A percentile compares a stretch with the other conserved stretches of the same genome.
Evolutionary conservation across 2,113 vertebrate genomes (phyloP).

Genomic region (Echinops telfairi): DNA sequence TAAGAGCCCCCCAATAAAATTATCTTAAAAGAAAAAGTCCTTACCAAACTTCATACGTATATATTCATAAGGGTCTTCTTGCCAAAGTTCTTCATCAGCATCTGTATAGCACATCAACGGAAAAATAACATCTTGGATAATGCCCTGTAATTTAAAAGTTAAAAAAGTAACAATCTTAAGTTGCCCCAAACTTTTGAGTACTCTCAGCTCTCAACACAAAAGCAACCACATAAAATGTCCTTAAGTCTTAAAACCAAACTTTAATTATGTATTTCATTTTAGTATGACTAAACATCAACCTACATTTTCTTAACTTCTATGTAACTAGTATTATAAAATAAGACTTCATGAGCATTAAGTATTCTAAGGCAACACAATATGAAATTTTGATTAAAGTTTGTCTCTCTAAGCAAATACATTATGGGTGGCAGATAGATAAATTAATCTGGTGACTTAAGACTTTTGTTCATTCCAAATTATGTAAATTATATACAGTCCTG

Average conservation of each 20-base stretch:
- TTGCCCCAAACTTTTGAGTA: conserved; percentile 46
- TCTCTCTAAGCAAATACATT: conserved; percentile 4
- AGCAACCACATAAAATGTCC: not conserved
- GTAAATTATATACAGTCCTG: conserved; percentile 8
- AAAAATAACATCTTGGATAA: conserved; percentile 93
- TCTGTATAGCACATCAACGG: conserved; percentile 99
- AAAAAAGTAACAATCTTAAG: conserved; percentile 70
- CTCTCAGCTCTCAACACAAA: conserved; percentile 49
- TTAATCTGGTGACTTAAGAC: not conserved
- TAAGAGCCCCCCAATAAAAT: no score
- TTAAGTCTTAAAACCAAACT: conserved; percentile 24
- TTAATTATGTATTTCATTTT: not conserved
- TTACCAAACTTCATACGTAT: conserved; percentile 99
- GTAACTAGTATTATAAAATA: conserved; percentile 2
- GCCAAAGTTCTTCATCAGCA: conserved; percentile 98
- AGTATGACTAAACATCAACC: not conserved
- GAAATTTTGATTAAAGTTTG: conserved; percentile 20
- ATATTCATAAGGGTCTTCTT: conserved; percentile 99
- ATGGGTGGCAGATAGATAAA: conserved; percentile 4
- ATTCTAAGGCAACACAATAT: not conserved
- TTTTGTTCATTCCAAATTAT: conserved; percentile 26
- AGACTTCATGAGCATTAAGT: not conserved
- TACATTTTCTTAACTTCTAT: not conserved
- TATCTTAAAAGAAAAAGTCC: no score
- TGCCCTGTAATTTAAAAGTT: conserved; percentile 86